These are phyloP conservation scores for Reticulitermes lucifugus DNA, from an alignment of 2,888 invertebrate species.

Conservation along the genomic window DNA sequence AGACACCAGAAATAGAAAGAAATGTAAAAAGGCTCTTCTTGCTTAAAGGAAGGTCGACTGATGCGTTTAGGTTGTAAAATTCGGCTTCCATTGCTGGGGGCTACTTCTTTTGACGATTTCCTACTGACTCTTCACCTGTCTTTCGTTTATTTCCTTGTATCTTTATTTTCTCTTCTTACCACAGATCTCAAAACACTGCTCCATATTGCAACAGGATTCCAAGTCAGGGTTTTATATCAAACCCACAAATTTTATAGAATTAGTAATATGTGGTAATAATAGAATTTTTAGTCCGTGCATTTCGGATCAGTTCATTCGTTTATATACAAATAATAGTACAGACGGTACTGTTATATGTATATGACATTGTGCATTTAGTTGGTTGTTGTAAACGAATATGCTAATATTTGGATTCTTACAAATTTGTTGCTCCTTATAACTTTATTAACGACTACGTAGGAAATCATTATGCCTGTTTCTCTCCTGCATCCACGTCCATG, in stretches of 20 bases:
- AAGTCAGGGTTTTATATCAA: neutral
- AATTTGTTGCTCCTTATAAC: too few relatives aligned
- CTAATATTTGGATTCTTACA: too few relatives aligned
- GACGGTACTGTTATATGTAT: too few relatives aligned
- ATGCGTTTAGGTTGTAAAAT: conserved; percentile 30
- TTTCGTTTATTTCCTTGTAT: conserved; percentile 19
- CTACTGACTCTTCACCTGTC: conserved; percentile 27
- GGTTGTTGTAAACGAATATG: too few relatives aligned
- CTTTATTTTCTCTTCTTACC: conserved; percentile 5
- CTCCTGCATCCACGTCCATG: too few relatives aligned
- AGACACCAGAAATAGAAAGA: neutral
- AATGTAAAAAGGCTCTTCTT: neutral
- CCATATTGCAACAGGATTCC: neutral
- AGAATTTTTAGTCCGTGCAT: too few relatives aligned
- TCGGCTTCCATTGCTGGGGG: conserved; percentile 7
- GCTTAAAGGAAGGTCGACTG: neutral
- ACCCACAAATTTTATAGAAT: neutral
- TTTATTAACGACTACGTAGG: too few relatives aligned
- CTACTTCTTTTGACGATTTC: conserved; percentile 19
- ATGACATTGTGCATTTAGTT: too few relatives aligned
- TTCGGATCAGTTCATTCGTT: too few relatives aligned
- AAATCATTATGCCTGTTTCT: too few relatives aligned
- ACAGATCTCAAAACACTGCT: neutral
- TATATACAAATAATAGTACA: too few relatives aligned
- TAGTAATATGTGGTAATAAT: too few relatives aligned